Evolutionary conservation across 2,888 invertebrate genomes (phyloP), one percentile per base, ranked within the genome.

Genomic region (Yponomeuta evonymella): DNA sequence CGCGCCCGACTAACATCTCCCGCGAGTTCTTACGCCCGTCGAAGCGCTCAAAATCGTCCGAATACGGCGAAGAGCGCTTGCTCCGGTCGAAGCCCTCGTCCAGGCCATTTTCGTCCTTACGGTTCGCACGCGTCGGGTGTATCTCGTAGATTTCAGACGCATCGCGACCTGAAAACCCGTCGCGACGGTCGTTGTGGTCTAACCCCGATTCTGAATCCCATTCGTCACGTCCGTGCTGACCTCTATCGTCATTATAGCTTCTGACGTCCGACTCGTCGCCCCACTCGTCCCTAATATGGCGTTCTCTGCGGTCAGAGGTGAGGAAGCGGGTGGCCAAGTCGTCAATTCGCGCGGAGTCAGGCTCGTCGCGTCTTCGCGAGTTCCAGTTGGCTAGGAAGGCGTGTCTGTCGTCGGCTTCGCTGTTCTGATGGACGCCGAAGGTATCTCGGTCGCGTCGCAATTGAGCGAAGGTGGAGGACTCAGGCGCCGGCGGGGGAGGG

Each of bases 341-440:
- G 65, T 91, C 90, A 33, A 79, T n/a, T 0, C 79, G 82, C 1
- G 85, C 81, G 5, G 87, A 83, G 67, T 90, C 90, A 0, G 87
- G 84, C 1, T 90, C 90, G 1, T 90, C 90, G 71, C 90, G 82
- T 30, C 89, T 81, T 70, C 92, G 81, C 0, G 91, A 90, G 75
- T 87, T 92, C 93, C 93, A 93, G 77, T 93, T 92, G 0, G 91
- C 92, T 33, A 92, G 79, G 82, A 92, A 92, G 23, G 87, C 87
- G 76, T 92, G 93, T 74, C 94, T 92, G 71, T 93, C 93, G 51
- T 91, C 92, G 0, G 90, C 93, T 73, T 93, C 93, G 79, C 93
- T 88, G 78, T 95, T 95, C 78, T 95, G 95, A 72, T 95, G 94
- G 0, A 95, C 95, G 0, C 95, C 95, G 74, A 95, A 95, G 0